These are phyloP conservation scores for Thaumatotibia leucotreta DNA, from an alignment of 1,140 invertebrate species.

Conservation along the genomic window DNA sequence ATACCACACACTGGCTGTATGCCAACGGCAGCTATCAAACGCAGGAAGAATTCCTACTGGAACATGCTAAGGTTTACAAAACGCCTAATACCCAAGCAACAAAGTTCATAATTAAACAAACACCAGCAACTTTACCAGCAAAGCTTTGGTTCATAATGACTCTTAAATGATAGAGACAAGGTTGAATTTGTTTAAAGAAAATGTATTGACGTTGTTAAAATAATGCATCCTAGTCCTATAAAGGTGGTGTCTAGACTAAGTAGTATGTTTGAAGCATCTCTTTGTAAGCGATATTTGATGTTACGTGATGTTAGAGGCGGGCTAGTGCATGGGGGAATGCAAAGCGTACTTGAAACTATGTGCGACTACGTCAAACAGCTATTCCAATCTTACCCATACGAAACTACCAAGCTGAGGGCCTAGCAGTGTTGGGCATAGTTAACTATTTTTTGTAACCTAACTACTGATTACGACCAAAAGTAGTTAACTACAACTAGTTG, in stretches of 20 bases:
- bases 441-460: too few relatives aligned
- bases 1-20: neutral
- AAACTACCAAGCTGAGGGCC: too few relatives aligned
- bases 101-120: neutral
- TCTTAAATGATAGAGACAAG: neutral
- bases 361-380: neutral
- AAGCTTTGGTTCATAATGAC: neutral
- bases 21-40: neutral
- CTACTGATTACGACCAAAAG: too few relatives aligned
- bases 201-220: conserved; percentile 1
- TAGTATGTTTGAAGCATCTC: conserved; percentile 5
- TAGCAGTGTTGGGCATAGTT: too few relatives aligned
- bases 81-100: neutral
- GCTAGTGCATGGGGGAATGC: neutral
- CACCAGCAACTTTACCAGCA: neutral
- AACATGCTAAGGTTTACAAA: neutral
- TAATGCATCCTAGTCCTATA: neutral
- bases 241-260: conserved; percentile 10
- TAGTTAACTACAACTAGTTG: too few relatives aligned
- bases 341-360: neutral
- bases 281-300: conserved; percentile 2
- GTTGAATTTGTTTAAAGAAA: neutral
- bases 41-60: neutral
- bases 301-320: neutral
- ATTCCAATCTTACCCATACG: neutral